Base-by-base conservation (phyloP, 2,888 invertebrate species). In the Tethea ocularis region DNA sequence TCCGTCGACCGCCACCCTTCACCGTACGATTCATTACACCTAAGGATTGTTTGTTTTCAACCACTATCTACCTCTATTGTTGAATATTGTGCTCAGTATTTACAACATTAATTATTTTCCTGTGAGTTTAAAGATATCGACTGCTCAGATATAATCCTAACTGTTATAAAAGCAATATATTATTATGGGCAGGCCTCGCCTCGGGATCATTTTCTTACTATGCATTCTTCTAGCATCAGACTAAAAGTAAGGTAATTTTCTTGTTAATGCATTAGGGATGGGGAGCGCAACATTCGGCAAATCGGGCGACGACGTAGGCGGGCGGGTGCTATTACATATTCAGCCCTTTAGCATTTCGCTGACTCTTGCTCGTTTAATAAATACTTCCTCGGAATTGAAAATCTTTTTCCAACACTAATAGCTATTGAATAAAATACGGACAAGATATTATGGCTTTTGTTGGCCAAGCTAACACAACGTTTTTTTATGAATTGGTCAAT, bases 291-390 rank as follows among this genome's bases (percentile, higher is more conserved):
- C 7, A 46, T 33, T 7, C 13, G 22, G 53, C 20, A 8, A 29
- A 24, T 29, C 15, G 52, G 53, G 17, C 26, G 33, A 66, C 58
- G 64, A 66, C 58, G 64, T 61, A 66, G 69, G 68, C 59, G 68
- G 66, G 58, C 57, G 66, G 66, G 41, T 46, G 15, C 38, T n/a
- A 2, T 15, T 46, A 46, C 20, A 10, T 17, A 52, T 64, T 64
- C 66, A 62, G 66, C 68, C 73, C 58, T 72, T 77, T 72, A 67
- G 65, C 65, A 71, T 77, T 74, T 77, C 71, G 70, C 78, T 76
- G 77, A 77, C 72, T 77, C 74, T 64, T 64, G 66, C 66, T 75
- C 76, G 72, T 76, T 76, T 79, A 79, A 72, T 72, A 75, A 74
- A 75, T 74, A 74, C 74, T 72, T 73, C 64, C 58, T 64, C 60